Evolutionary conservation across 2,113 vertebrate species (phyloP).

Genomic region (Corydoras sp.): DNA sequence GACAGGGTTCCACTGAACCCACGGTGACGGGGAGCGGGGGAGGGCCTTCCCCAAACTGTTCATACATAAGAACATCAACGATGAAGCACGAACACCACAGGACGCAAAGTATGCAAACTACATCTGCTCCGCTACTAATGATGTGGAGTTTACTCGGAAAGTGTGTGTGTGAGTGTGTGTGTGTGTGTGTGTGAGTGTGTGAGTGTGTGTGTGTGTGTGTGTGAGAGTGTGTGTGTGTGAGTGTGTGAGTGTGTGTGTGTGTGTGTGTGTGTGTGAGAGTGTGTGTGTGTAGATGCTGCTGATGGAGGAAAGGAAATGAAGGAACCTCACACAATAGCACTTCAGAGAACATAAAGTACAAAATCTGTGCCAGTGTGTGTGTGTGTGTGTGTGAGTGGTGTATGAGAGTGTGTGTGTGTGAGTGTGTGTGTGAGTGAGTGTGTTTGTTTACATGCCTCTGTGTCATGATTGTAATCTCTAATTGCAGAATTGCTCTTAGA

Average conservation of each 20-base stretch:
- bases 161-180: neutral
- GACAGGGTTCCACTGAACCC: too few relatives aligned
- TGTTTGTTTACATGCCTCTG: neutral
- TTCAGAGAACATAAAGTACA: neutral
- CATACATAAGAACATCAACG: too few relatives aligned
- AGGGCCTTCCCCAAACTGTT: too few relatives aligned
- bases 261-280: neutral
- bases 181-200: neutral
- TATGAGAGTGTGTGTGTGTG: neutral
- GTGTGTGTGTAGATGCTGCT: neutral
- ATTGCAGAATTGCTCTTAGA: neutral
- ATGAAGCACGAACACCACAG: too few relatives aligned
- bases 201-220: neutral
- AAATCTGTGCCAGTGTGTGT: neutral
- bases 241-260: neutral
- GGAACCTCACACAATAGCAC: neutral
- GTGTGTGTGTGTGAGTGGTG: neutral
- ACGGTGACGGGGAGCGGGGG: too few relatives aligned
- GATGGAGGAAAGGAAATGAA: neutral
- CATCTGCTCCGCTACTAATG: too few relatives aligned
- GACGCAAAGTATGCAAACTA: too few relatives aligned
- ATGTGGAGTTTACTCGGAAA: neutral
- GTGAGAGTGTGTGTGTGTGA: too few relatives aligned
- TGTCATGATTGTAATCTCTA: slow-evolving; percentile 1
- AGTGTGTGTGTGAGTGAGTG: neutral